Evolutionary conservation across 2,888 invertebrate species (phyloP).

Genomic region (Synanthedon myopaeformis): DNA sequence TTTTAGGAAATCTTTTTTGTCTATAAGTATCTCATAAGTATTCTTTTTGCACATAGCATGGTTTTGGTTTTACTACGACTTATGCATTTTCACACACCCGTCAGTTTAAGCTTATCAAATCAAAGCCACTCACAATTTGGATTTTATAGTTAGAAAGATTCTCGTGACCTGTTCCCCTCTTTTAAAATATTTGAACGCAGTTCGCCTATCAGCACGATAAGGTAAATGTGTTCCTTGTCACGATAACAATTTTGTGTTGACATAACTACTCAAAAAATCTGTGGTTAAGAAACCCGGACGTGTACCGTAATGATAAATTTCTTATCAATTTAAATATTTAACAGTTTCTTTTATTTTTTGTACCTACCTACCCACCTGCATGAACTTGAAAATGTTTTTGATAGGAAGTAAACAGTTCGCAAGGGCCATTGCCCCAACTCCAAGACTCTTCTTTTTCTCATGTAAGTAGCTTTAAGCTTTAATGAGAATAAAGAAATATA

Average conservation of each 20-base stretch:
- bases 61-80: too few relatives aligned
- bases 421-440: too few relatives aligned
- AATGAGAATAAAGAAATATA: too few relatives aligned
- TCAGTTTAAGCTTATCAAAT: too few relatives aligned
- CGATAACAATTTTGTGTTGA: constrained; percentile 51
- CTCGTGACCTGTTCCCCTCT: neutral
- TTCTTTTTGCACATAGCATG: too few relatives aligned
- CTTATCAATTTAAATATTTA: constrained; percentile 24
- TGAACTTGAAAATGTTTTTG: neutral
- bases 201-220: constrained; percentile 41
- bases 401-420: neutral
- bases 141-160: too few relatives aligned
- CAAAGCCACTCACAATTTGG: too few relatives aligned
- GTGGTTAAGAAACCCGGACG: constrained; percentile 52
- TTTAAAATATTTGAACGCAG: neutral
- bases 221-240: constrained; percentile 31
- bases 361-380: neutral
- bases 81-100: too few relatives aligned
- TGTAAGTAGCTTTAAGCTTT: too few relatives aligned
- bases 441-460: too few relatives aligned
- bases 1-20: too few relatives aligned
- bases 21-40: too few relatives aligned
- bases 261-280: constrained; percentile 38
- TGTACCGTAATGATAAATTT: constrained; percentile 31
- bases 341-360: constrained; percentile 2